Percentiles rank a stretch among this genome's conserved stretches.
Evolutionary conservation across 2,113 vertebrate species (phyloP).

Genomic region (Tychaedon coryphoeus): DNA sequence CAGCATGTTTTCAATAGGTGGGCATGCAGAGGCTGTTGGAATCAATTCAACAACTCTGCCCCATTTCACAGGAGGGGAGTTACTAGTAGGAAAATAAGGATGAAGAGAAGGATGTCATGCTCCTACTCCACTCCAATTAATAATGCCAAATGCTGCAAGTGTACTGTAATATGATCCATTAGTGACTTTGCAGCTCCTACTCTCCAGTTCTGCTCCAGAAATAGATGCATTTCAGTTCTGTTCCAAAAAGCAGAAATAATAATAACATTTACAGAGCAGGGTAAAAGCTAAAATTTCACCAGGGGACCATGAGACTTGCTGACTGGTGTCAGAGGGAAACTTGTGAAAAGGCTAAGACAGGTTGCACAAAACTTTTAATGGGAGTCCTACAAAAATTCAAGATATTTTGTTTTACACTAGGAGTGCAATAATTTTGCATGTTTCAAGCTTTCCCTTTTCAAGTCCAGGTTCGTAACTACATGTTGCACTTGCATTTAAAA

Average conservation of each 20-base stretch:
- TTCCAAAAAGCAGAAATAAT: background rate
- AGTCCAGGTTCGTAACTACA: background rate
- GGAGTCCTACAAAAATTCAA: background rate
- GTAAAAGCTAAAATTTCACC: background rate
- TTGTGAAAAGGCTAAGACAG: background rate
- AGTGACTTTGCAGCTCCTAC: background rate
- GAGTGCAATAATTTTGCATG: background rate
- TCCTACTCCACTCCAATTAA: background rate
- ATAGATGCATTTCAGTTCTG: background rate
- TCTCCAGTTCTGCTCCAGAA: background rate
- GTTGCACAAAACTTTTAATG: background rate
- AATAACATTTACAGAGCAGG: background rate
- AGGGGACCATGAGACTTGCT: background rate
- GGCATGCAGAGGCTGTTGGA: background rate
- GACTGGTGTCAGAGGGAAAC: background rate
- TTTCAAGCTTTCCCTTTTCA: background rate
- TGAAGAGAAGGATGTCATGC: slow-evolving; percentile 5
- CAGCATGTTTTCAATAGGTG: background rate
- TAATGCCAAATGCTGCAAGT: background rate
- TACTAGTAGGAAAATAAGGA: background rate
- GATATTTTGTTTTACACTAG: background rate
- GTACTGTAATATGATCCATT: background rate
- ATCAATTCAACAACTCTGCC: background rate
- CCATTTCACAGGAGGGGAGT: background rate
- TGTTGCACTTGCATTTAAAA: background rate